phyloP scores from a whole-genome alignment of 2,113 vertebrate species.

The Myodes glareolus region DNA sequence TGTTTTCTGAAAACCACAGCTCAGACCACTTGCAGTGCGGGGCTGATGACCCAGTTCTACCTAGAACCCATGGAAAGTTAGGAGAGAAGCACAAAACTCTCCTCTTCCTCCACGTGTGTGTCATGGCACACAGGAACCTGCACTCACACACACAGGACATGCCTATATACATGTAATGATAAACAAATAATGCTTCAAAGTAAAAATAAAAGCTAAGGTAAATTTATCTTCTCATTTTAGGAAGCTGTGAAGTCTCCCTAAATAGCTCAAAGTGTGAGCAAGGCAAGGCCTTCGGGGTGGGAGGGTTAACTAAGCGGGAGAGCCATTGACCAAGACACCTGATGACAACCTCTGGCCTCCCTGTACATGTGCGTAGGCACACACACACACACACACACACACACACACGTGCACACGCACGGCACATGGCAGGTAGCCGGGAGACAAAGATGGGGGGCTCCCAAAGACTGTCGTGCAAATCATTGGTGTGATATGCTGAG shows the following conservation, averaged over 20 bases:
- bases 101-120: neutral
- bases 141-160: neutral
- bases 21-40: neutral
- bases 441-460: neutral
- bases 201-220: neutral
- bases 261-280: neutral
- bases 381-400: neutral
- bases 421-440: neutral
- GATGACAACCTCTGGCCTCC: neutral
- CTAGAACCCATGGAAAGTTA: neutral
- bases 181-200: no score
- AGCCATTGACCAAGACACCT: neutral
- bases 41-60: neutral
- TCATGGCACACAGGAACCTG: no score
- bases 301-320: neutral
- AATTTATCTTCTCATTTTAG: neutral
- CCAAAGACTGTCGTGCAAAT: neutral
- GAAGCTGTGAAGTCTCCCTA: neutral
- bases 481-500: neutral
- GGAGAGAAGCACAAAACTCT: neutral
- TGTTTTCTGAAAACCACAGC: neutral
- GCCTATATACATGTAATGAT: neutral
- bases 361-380: no score
- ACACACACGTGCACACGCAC: neutral
- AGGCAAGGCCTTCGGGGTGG: neutral